phyloP scores from a whole-genome alignment of 2,888 invertebrate species.

The Orchesella flavescens region DNA sequence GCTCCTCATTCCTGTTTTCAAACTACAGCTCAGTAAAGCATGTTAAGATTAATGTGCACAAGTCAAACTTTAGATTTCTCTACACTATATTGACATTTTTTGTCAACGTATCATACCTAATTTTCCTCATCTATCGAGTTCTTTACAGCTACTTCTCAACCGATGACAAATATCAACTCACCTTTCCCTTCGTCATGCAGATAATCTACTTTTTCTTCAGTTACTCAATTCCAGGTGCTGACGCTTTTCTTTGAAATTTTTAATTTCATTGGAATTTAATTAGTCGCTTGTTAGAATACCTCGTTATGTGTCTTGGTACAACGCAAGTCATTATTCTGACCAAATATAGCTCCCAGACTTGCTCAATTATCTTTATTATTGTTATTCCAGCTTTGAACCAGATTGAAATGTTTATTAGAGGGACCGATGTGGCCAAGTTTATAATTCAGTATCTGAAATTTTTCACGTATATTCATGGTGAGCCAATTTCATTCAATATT shows the following conservation, averaged over 20 bases:
- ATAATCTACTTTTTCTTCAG: background rate
- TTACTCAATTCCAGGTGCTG: conserved; percentile 12
- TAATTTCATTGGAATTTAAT: too few relatives aligned
- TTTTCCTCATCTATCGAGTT: background rate
- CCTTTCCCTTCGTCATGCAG: background rate
- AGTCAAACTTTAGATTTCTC: background rate
- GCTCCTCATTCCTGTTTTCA: background rate
- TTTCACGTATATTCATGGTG: background rate
- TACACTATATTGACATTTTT: background rate
- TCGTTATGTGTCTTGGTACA: too few relatives aligned
- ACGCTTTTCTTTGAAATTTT: too few relatives aligned
- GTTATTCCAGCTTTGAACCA: background rate
- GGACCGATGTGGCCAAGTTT: background rate
- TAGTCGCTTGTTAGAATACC: too few relatives aligned
- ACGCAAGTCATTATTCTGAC: too few relatives aligned
- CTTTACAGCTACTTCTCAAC: background rate
- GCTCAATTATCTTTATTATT: too few relatives aligned
- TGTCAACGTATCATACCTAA: background rate
- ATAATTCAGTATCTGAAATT: conserved; percentile 15
- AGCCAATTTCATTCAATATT: too few relatives aligned
- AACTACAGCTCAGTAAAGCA: background rate
- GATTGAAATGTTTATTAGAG: background rate
- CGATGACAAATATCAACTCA: background rate
- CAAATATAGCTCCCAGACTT: too few relatives aligned
- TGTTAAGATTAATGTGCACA: background rate